Percentiles rank a stretch among this genome's conserved stretches.
phyloP scores from a whole-genome alignment of 1,140 invertebrate genomes.

The Cyrtorhinus lividipennis region DNA sequence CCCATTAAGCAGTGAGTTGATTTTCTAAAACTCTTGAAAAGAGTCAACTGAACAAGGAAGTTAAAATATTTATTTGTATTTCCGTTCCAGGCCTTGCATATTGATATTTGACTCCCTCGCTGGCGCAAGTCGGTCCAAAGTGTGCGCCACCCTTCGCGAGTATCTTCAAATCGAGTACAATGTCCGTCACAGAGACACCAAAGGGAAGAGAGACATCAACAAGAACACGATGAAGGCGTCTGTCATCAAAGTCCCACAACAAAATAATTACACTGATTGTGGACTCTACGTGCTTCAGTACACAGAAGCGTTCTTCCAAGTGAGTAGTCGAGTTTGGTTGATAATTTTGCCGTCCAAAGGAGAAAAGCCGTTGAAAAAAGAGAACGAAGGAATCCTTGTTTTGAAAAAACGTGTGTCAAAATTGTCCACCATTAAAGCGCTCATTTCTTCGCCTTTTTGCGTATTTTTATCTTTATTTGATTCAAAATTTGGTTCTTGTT shows the following conservation, averaged over 20 bases:
- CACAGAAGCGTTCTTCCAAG: conserved; percentile 86
- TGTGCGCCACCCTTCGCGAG: conserved; percentile 73
- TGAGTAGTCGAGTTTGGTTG: conserved; percentile 31
- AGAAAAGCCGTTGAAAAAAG: too few species aligned
- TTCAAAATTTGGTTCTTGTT: too few species aligned
- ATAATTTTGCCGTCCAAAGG: too few species aligned
- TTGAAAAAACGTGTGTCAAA: too few species aligned
- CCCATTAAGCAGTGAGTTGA: conserved; percentile 47
- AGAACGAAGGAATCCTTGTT: too few species aligned
- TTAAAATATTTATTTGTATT: too few species aligned
- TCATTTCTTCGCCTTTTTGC: too few species aligned
- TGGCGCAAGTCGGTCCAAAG: conserved; percentile 58
- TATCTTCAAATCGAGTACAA: conserved; percentile 83
- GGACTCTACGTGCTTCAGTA: conserved; percentile 91
- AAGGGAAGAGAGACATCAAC: conserved; percentile 51
- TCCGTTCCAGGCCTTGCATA: conserved; percentile 69
- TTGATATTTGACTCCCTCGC: conserved; percentile 88
- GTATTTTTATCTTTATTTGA: too few species aligned
- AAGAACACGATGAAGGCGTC: conserved; percentile 70
- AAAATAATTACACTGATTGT: conserved; percentile 94
- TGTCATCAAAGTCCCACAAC: conserved; percentile 81
- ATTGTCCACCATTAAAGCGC: too few species aligned
- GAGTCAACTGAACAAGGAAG: too few species aligned
- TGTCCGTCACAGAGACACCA: conserved; percentile 38
- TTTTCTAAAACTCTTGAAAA: too few species aligned